A percentile compares a stretch with the other conserved stretches of the same genome.
Conservation (phyloP, 2,888 invertebrate genomes). For the Gymnocheta viridis region DNA sequence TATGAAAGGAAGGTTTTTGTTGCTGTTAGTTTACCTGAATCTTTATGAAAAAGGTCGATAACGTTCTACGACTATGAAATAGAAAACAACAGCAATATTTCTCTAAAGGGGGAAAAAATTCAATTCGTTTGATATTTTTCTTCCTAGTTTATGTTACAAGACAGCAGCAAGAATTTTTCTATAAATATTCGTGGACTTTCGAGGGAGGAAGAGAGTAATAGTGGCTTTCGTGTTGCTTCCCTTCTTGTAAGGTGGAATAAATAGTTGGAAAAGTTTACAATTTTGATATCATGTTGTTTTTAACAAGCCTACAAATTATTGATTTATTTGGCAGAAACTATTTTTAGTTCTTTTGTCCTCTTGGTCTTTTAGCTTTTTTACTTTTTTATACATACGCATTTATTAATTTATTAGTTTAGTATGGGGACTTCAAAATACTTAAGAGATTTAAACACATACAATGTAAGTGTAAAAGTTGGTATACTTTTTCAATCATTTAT, state of each 20-base stretch:
- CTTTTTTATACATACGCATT: slow-evolving; percentile 16
- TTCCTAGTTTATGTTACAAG: neutral
- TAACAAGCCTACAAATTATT: slow-evolving; percentile 62
- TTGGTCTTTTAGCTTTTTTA: neutral
- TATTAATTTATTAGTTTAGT: too few species aligned
- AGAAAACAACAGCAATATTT: neutral
- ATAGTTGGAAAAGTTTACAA: slow-evolving; percentile 17
- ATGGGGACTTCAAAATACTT: too few species aligned
- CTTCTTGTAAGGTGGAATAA: neutral
- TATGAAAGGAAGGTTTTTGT: neutral
- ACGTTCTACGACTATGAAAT: neutral
- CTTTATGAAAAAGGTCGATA: slow-evolving; percentile 30
- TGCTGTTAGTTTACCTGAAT: slow-evolving; percentile 25
- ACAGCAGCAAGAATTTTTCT: too few species aligned
- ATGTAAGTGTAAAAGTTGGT: too few species aligned
- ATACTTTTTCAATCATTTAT: too few species aligned
- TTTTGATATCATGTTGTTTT: slow-evolving; percentile 8
- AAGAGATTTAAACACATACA: too few species aligned
- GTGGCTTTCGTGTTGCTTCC: neutral
- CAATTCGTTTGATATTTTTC: slow-evolving; percentile 7
- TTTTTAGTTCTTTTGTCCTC: neutral
- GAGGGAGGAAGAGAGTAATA: neutral
- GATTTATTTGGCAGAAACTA: slow-evolving; percentile 35
- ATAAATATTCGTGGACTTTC: neutral
- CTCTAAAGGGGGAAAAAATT: neutral